Evolutionary conservation across 2,888 invertebrate genomes (phyloP), one percentile per base, ranked within the genome.

Genomic region (Steinernema carpocapsae): DNA sequence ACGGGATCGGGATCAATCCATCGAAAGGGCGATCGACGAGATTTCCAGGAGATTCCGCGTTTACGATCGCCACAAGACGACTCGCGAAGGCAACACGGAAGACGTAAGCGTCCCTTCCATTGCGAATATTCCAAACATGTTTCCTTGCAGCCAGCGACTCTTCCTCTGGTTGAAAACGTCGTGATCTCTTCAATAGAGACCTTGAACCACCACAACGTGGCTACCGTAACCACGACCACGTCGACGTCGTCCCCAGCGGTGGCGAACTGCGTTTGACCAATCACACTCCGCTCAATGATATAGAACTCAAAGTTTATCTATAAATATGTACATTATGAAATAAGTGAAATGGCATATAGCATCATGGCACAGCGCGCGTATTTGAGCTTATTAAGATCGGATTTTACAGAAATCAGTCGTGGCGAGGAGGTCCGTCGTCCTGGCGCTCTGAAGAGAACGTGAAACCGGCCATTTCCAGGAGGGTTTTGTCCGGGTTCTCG

Each of bases 401-500:
- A 12, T 43, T 12, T 14, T 7, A 43, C 43, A 7, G 43, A 43
- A 10, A 22, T 56, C 56, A 51, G 51, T 72, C 64, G 26, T 37
- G 19, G 1, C 56, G 64, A n/a, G n/a, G n/a, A 3, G 74, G 74
- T 46, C 64, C 75, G 4, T 26, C 45, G 24, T 76, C 32, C 17
- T 48, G 72, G 12, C 81, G 43, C 59, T 83, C 83, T 52, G 78
- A 82, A 24, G 81, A 83, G 72, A 82, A 83, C 64, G 83, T 78
- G 74, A 84, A 85, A 17, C 94, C 95, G 1, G 94, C 94, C 87
- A 95, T 90, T 88, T 94, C 94, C 77, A 95, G 89, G 71, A 95
- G 91, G 88, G 95, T 94, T 75, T 95, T 91, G 90, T 97, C 96
- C 0, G 96, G 95, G 90, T 95, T 94, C 88, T 96, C 95, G 87